phyloP scores from a whole-genome alignment of 1,140 invertebrate species.

The Rhizoglyphus robini region DNA sequence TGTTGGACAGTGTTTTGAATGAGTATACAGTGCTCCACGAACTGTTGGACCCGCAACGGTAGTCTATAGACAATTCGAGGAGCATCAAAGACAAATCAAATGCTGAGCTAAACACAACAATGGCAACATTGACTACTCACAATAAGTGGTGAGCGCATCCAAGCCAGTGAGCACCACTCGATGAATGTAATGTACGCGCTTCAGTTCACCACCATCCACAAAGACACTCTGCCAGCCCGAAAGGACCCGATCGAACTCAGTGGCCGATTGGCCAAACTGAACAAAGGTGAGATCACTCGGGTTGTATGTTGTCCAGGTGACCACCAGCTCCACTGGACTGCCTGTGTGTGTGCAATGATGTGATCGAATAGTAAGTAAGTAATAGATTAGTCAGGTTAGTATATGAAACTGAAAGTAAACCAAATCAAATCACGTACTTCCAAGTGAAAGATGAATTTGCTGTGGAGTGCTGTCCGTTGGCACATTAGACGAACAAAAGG shows the following conservation, averaged over 20 bases:
- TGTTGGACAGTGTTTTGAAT: constrained; percentile 19
- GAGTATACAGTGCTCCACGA: constrained; percentile 22
- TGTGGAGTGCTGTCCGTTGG: constrained; percentile 13
- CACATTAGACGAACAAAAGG: too few relatives aligned
- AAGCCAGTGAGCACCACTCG: constrained; percentile 47
- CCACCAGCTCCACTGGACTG: constrained; percentile 52
- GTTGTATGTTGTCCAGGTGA: constrained; percentile 78
- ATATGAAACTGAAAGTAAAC: not conserved
- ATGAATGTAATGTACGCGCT: constrained; percentile 64
- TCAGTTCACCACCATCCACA: constrained; percentile 48
- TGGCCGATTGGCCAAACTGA: constrained; percentile 49
- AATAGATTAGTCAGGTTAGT: too few relatives aligned
- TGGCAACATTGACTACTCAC: constrained; percentile 35
- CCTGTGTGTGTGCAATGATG: too few relatives aligned
- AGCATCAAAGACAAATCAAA: constrained; percentile 42
- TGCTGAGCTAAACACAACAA: constrained; percentile 22
- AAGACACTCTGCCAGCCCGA: constrained; percentile 50
- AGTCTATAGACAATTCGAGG: constrained; percentile 4
- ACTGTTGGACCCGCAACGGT: constrained; percentile 21
- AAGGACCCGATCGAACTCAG: not conserved
- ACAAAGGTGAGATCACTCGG: constrained; percentile 53
- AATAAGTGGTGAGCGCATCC: constrained; percentile 45
- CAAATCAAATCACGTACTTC: constrained; percentile 15
- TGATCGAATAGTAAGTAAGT: too few relatives aligned
- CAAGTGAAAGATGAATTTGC: constrained; percentile 21